A percentile compares a stretch with the other conserved stretches of the same genome.
Conservation (phyloP, 2,888 invertebrate genomes). For the Abscondita cerata region DNA sequence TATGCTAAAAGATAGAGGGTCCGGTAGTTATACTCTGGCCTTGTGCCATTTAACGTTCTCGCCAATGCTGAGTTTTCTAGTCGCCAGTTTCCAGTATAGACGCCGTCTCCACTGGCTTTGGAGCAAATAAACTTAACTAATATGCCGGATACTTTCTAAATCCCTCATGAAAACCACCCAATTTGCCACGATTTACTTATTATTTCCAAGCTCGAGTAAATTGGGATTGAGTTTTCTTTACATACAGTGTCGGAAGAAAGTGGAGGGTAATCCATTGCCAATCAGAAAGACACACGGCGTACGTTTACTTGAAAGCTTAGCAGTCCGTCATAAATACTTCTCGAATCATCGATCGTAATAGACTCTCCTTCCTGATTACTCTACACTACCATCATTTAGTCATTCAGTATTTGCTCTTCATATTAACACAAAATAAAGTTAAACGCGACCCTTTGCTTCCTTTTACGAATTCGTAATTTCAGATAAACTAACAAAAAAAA, state of each 20-base stretch:
- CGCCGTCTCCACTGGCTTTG: conserved; percentile 39
- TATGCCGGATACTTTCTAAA: conserved; percentile 39
- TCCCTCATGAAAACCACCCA: conserved; percentile 16
- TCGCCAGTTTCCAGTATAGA: conserved; percentile 37
- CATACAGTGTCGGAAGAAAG: neutral
- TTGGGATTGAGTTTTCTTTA: neutral
- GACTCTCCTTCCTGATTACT: conserved; percentile 17
- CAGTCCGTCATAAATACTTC: conserved; percentile 15
- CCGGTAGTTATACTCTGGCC: conserved; percentile 41
- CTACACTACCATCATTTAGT: conserved; percentile 17
- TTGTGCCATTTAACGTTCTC: conserved; percentile 36
- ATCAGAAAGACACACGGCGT: conserved; percentile 8
- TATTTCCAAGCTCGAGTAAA: conserved; percentile 4
- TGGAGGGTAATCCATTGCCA: neutral
- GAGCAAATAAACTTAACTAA: conserved; percentile 41
- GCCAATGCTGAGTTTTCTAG: conserved; percentile 31
- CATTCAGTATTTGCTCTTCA: conserved; percentile 17
- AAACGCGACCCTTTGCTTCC: neutral
- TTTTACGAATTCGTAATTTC: too few species aligned
- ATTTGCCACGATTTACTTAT: conserved; percentile 17
- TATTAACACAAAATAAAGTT: conserved; percentile 13
- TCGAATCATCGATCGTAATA: conserved; percentile 21
- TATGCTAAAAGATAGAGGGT: conserved; percentile 43
- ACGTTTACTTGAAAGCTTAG: conserved; percentile 5
- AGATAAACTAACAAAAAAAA: too few species aligned